Evolutionary conservation across 2,888 invertebrate genomes (phyloP), one percentile per base, ranked within the genome.

Genomic region (Panorpa germanica): DNA sequence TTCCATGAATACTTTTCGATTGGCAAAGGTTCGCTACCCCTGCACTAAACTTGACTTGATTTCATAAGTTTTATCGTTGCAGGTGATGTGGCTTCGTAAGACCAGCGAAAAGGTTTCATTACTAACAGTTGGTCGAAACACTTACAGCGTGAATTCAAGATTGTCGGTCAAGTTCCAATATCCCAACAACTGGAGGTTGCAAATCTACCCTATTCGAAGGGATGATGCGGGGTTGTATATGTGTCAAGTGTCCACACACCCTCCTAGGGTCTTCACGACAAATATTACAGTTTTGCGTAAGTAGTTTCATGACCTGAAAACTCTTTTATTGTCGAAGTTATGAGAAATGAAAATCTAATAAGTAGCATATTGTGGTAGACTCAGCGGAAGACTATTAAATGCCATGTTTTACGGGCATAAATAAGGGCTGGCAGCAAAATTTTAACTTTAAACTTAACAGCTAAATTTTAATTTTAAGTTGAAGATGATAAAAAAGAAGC

Each of bases 221-320:
- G 63, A 70, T 17, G 78, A 78, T 45, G 70, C 68, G 25, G 78
- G 78, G 13, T 56, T 70, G 33, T 78, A 78, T 47, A 72, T 77
- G 64, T 78, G 78, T 54, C 77, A 78, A 65, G 73, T 78, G 48
- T 77, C 77, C 33, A 78, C 77, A 25, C 74, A 78, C 55, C 78
- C 78, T 13, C 76, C 78, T 14, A 65, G 72, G 41, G 74, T 75
- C 40, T 70, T 77, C 45, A 65, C 73, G 44, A 68, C 75, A 35
- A 75, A 77, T 47, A 61, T 78, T 40, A 74, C 73, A 39, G 70
- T 78, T 41, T 57, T 76, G 47, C 72, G 78, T 78, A 63, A 65
- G 61, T 57, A 31, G 54, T 55, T 13, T 11, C n/a, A n/a, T n/a
- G n/a, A 29, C n/a, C n/a, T n/a, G n/a, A n/a, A n/a, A n/a, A n/a